Conservation (phyloP, 2,797 vertebrate species). For the Sebastes nivosus region DNA sequence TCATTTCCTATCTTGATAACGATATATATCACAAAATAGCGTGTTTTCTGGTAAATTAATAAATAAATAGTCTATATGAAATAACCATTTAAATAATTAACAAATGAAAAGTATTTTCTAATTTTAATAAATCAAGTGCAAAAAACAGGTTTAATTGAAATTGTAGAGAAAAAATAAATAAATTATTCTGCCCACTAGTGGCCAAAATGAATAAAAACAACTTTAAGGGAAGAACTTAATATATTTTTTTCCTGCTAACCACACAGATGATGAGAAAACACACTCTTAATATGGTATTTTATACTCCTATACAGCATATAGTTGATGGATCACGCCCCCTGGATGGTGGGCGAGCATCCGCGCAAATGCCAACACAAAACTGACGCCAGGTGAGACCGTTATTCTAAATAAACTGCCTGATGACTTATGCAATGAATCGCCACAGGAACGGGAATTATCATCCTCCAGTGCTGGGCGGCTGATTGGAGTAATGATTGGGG, state of each 20-base stretch:
- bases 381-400: not conserved
- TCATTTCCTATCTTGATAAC: accelerated
- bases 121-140: too few relatives aligned
- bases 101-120: too few relatives aligned
- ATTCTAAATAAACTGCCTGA: slow-evolving; percentile 51
- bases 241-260: accelerated
- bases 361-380: not conserved
- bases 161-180: too few relatives aligned
- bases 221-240: not conserved
- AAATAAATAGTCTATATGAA: too few relatives aligned
- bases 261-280: not conserved
- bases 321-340: not conserved
- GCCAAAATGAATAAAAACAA: not conserved
- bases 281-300: not conserved
- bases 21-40: too few relatives aligned
- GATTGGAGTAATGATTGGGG: slow-evolving; percentile 73
- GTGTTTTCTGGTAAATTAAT: too few relatives aligned
- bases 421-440: slow-evolving; percentile 57
- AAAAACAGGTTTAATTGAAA: accelerated
- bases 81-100: too few relatives aligned
- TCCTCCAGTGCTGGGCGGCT: slow-evolving; percentile 37
- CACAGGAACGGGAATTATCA: slow-evolving; percentile 53
- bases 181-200: not conserved
- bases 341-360: not conserved
- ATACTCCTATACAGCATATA: not conserved